Percentiles rank a stretch among this genome's conserved stretches.
These are phyloP conservation scores for Otolemur crassicaudatus DNA, from an alignment of 2,797 vertebrate genomes.

Conservation along the genomic window DNA sequence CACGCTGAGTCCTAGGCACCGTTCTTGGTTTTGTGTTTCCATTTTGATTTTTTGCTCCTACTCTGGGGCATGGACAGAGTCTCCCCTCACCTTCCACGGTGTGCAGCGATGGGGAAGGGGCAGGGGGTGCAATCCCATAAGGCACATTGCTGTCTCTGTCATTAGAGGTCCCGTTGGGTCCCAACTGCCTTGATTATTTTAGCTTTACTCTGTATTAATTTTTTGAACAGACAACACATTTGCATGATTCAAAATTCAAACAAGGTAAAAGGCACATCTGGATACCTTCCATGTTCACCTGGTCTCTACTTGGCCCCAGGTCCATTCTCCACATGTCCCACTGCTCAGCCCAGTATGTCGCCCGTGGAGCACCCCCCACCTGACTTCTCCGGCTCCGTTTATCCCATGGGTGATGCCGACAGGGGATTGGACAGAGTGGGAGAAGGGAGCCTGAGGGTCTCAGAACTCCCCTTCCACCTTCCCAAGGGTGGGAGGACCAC, in stretches of 20 bases:
- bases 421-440: not conserved
- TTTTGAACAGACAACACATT: not conserved
- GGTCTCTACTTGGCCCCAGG: not conserved
- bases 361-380: accelerated
- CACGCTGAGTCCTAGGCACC: not conserved
- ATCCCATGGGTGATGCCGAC: not conserved
- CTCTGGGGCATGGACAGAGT: not conserved
- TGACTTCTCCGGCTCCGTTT: not conserved
- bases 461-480: not conserved
- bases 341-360: not conserved
- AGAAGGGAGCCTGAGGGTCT: not conserved
- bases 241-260: not conserved
- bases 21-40: not conserved
- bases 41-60: not conserved
- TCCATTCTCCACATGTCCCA: not conserved
- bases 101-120: not conserved
- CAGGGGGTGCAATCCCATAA: not conserved
- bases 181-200: not conserved
- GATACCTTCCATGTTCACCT: no score
- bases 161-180: not conserved
- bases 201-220: not conserved
- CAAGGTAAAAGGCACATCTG: not conserved
- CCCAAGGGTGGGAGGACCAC: no score
- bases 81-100: not conserved
- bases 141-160: not conserved